Evolutionary conservation across 2,888 invertebrate genomes (phyloP), one percentile per base, ranked within the genome.

Genomic region (Eupeodes latifasciatus): DNA sequence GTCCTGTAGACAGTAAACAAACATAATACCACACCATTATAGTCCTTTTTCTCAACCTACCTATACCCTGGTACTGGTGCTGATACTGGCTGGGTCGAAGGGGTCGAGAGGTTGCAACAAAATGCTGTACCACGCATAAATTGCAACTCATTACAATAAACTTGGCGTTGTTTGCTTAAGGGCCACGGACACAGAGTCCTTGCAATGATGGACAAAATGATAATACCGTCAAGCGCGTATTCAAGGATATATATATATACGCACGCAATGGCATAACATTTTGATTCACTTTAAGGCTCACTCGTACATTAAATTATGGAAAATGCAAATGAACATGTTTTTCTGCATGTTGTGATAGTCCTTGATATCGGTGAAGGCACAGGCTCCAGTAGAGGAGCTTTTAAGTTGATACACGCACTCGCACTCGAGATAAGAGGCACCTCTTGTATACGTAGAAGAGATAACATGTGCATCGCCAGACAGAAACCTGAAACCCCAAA

Each of bases 221-320:
- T 51, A 44, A 44, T n/a, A 49, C 36, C 19, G 14, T 12, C 44
- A 6, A 76, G 19, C 55, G 71, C 64, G 64, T 80, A 79, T 81
- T 71, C 74, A 75, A 82, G 82, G 79, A 82, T 82, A 36, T 36
- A 2, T 27, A 27, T 27, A 2, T 27, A 27, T 27, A 27, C 27
- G 27, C 27, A 75, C 62, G 34, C 74, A 16, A 27, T 74, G 36
- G 44, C 53, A 49, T 16, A 77, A 66, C 77, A 82, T 79, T 72
- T 9, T 75, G 82, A 69, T 79, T 82, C 82, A 82, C 82, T 82
- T 86, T 69, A 86, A 86, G 79, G 82, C 72, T 72, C 71, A 53
- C 44, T 71, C 72, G 79, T 19, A 78, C 82, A 82, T 86, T 81
- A 76, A 86, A 86, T 86, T 86, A 86, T 85, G 79, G 82, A 79